Conservation (phyloP, 1,140 invertebrate species). For the Cryptotermes secundus region DNA sequence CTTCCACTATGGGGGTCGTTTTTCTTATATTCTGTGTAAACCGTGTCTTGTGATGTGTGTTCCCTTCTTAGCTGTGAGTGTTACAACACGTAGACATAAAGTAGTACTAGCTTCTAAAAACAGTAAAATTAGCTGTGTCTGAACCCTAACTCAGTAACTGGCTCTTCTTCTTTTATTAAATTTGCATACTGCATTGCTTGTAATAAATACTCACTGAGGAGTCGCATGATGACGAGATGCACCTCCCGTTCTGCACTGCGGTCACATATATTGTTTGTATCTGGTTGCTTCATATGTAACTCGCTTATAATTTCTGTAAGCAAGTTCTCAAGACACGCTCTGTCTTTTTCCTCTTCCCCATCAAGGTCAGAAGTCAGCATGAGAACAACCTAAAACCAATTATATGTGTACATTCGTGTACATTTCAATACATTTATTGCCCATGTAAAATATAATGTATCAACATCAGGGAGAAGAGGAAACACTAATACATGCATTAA, state of each 20-base stretch:
- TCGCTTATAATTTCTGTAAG: slow-evolving; percentile 74
- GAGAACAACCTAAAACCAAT: slow-evolving; percentile 66
- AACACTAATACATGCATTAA: too few species aligned
- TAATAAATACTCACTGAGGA: slow-evolving; percentile 60
- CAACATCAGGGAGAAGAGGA: too few species aligned
- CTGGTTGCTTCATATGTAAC: slow-evolving; percentile 68
- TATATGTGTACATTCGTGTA: background rate
- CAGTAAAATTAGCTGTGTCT: too few species aligned
- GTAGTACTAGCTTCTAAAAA: too few species aligned
- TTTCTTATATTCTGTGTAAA: too few species aligned
- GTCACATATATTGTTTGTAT: slow-evolving; percentile 55
- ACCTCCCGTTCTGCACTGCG: slow-evolving; percentile 73
- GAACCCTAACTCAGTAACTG: too few species aligned
- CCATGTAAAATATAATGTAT: too few species aligned
- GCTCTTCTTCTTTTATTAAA: too few species aligned
- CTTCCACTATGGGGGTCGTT: too few species aligned
- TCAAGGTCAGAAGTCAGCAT: slow-evolving; percentile 91
- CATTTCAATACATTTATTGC: background rate
- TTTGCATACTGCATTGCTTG: background rate
- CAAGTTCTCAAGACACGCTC: slow-evolving; percentile 71
- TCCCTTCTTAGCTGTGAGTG: too few species aligned
- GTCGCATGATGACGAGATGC: slow-evolving; percentile 82
- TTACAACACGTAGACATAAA: too few species aligned
- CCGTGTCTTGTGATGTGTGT: too few species aligned
- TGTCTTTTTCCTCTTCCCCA: slow-evolving; percentile 77